Conservation (phyloP, 1,140 invertebrate species). For the Tetragnatha versicolor region DNA sequence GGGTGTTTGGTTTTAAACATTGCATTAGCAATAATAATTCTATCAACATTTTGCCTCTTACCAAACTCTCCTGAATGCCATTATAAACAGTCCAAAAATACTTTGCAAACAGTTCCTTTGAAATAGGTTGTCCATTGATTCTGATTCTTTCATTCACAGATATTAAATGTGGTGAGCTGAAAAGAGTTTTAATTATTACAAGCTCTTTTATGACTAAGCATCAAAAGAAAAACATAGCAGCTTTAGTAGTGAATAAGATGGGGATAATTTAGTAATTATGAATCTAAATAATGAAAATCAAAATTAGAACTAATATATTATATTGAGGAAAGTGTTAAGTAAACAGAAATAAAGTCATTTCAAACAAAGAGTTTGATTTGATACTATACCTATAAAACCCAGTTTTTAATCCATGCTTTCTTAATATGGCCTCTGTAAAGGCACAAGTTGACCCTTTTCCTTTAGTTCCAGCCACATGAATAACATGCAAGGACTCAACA, state of each 20-base stretch:
- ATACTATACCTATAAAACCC: constrained; percentile 79
- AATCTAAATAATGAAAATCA: too few relatives aligned
- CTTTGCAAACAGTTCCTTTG: constrained; percentile 75
- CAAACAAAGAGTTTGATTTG: neutral
- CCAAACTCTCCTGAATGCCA: constrained; percentile 67
- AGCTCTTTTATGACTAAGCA: too few relatives aligned
- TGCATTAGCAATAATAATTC: too few relatives aligned
- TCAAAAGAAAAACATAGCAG: too few relatives aligned
- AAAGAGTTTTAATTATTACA: too few relatives aligned
- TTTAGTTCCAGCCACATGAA: constrained; percentile 96
- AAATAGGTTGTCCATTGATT: constrained; percentile 83
- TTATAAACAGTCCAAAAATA: constrained; percentile 87
- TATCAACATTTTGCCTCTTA: too few relatives aligned
- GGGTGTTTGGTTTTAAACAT: too few relatives aligned
- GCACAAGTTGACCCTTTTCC: constrained; percentile 93
- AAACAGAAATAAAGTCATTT: too few relatives aligned
- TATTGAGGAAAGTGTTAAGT: too few relatives aligned
- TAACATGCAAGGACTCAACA: constrained; percentile 74
- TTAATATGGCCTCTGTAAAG: constrained; percentile 87
- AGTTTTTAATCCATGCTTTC: constrained; percentile 83
- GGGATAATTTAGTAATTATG: too few relatives aligned
- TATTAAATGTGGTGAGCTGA: constrained; percentile 92
- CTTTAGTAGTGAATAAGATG: too few relatives aligned
- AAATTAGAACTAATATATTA: too few relatives aligned
- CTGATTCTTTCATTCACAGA: constrained; percentile 91